Base-by-base conservation (phyloP, 2,888 invertebrate genomes). In the Anorthoa munda region DNA sequence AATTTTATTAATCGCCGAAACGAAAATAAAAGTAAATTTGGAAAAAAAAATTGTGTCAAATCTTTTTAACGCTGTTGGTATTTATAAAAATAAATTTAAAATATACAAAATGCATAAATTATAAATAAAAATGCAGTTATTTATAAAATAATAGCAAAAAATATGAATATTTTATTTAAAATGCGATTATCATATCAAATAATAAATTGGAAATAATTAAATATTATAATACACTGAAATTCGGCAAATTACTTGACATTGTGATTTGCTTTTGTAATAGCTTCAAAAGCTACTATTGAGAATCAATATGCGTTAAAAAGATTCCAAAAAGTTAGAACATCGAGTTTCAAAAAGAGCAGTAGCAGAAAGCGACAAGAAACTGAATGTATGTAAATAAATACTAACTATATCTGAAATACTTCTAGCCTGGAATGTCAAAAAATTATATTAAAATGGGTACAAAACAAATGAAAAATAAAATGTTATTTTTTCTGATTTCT, bases 361-460 rank as follows among this genome's bases (percentile, higher is more conserved):
- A 82, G 86, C 88, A 76, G 31, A 73, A 91, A 90, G 90, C 87
- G 82, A 84, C 72, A 77, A 72, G 70, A 72, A 66, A 68, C 70
- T 66, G 60, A 77, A 84, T 82, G 78, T 72, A 82, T 71, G 79
- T 77, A 84, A 85, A 87, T 75, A 50, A 31, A 90, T 92, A 94
- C 94, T 94, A 93, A 95, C 94, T 90, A 90, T 92, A 74, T 86
- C 89, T 55, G 88, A 87, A 65, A 93, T 88, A 83, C 75, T 69
- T 81, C 86, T 82, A 75, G 77, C 91, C 94, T 94, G 93, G 81
- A 95, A 94, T 66, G 65, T 78, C 69, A 77, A 76, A 84, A 82
- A 69, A 75, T 84, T 84, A 90, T 74, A 91, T 87, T 85, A 84
- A 85, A 77, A 75, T 73, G 70, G 69, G 46, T 13, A 73, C 23